Evolutionary conservation across 2,797 vertebrate species (phyloP), one percentile per base, ranked within the genome.

Genomic region (Cyclopterus lumpus): DNA sequence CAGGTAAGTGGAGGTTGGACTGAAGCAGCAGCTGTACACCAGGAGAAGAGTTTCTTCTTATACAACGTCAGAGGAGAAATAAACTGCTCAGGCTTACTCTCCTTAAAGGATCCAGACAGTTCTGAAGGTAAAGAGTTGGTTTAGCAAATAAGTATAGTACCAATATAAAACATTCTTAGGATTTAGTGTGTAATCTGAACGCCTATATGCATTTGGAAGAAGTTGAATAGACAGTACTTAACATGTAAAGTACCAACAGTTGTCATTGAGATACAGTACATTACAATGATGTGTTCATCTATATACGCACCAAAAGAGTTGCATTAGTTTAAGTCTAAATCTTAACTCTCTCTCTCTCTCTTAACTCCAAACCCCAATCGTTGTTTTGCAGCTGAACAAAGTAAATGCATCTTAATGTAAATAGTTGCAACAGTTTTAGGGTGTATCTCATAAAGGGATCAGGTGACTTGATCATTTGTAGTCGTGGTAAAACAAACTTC

Each of bases 41-140:
- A 26, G 38, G 32, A 32, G 26, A 61, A 44, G 46, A 53, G 34
- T 10, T 22, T 14, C 22, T 38, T 40, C 60, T 36, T 53, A 16
- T 66, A 34, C 58, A 67, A 72, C 44, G 16, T 73, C 71, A 75
- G 77, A 54, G 61, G 64, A 54, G 51, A 71, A 61, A 73, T 8
- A 65, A 12, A 65, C 46, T 54, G 57, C 72, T 51, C 57, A 74
- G 70, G 34, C 32, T 62, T 22, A 64, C 24, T 61, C 22, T 38
- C 12, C 4, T 18, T 36, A 46, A 32, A 58, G 20, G 42, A 38
- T 55, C 44, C 10, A 48, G 18, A 26, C 22, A 18, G 38, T 20
- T 26, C 30, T 75, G 30, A 49, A 67, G 10, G 11, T 42, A 11
- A 15, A 54, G 10, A 22, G 8, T 49, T 22, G 48, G 30, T 20